Evolutionary conservation across 2,797 vertebrate genomes (phyloP), one percentile per base, ranked within the genome.

Genomic region (Aldrovandia affinis): DNA sequence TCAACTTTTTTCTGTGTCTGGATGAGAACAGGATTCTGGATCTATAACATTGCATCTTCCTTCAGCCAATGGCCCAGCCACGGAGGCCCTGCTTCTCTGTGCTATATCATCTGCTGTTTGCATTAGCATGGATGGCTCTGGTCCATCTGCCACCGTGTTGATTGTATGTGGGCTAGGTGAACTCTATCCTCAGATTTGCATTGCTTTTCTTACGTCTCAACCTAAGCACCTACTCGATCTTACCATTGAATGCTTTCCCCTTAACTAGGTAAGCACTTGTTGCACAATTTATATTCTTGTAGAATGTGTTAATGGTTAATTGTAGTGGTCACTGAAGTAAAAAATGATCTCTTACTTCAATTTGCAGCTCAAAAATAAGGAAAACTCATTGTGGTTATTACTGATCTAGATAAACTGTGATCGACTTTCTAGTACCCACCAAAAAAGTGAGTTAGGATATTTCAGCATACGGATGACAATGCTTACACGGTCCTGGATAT

Each of bases 1-100:
- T 88, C 84, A 70, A 52, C 82, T 85, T 84, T 85, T 85, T 85
- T 84, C 83, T 81, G 80, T 68, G 82, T 83, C 77, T 83, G 70
- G 61, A 68, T 52, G 42, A 86, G 86, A 85, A 84, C 63, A 82
- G 73, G 57, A 61, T 81, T 86, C 83, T 63, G 36, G 70, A 83
- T 87, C 79, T 82, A 12, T 54, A 55, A 30, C 39, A 33, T 15
- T 65, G 83, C 47, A 44, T 54, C 83, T 79, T 73, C 78, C 50
- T 42, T 80, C 42, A 47, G 57, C 33, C n/a, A 68, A 47, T 42
- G 47, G 50, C 78, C 20, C 78, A 36, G 25, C 12, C 36, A 39
- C 52, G 18, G 25, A 3, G 55, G 44, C 39, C 28, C 73, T 12
- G 25, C 75, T 9, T 15, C 33, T 42, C 36, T 15, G 33, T 25